Percentiles rank a stretch among this genome's conserved stretches.
Conservation (phyloP, 1,140 invertebrate genomes). For the Scylla paramamosain region DNA sequence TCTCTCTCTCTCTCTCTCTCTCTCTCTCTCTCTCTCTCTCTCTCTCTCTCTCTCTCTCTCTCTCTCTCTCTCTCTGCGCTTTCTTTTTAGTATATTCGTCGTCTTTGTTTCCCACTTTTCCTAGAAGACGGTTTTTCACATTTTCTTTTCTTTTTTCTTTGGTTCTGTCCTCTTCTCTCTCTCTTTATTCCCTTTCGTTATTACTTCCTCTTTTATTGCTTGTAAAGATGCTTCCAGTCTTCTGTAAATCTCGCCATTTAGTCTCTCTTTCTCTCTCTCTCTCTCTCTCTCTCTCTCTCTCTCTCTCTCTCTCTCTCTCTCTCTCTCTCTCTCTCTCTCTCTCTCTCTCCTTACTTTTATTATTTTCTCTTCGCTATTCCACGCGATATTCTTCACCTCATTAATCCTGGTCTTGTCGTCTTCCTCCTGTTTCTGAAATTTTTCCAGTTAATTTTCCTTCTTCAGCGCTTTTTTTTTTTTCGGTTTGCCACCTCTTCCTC, state of each 20-base stretch:
- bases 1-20: constrained; percentile 42
- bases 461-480: neutral
- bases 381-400: neutral
- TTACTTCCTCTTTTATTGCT: neutral
- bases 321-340: constrained; percentile 18
- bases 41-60: constrained; percentile 3
- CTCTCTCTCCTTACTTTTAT: neutral
- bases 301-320: neutral
- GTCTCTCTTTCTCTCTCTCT: neutral
- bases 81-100: too few species aligned
- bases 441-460: neutral
- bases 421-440: neutral
- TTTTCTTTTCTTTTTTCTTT: too few species aligned
- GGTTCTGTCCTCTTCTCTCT: too few species aligned
- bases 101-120: neutral
- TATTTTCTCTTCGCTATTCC: neutral
- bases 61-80: neutral
- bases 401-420: neutral
- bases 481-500: neutral
- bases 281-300: neutral
- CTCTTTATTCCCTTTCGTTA: too few species aligned
- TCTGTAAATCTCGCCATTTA: neutral
- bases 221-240: neutral
- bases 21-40: constrained; percentile 22
- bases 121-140: too few species aligned